These are phyloP conservation scores for Zosterops lateralis DNA, from an alignment of 2,113 vertebrate genomes.

Conservation along the genomic window DNA sequence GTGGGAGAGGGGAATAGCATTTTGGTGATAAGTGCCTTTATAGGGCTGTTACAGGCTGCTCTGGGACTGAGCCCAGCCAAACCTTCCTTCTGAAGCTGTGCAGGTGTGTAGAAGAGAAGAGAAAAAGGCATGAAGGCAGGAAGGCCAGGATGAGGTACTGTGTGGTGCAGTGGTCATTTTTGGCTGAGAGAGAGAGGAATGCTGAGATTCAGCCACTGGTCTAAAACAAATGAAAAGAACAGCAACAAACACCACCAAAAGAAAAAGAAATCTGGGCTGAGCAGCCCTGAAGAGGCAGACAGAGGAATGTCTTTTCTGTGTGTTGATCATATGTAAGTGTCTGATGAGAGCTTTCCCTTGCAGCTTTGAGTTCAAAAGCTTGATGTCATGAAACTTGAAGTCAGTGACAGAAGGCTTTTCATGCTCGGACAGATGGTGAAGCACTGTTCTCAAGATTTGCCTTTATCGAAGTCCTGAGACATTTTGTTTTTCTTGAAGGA, in stretches of 20 bases:
- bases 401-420: background rate
- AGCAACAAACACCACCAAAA: background rate
- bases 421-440: background rate
- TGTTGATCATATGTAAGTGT: fast-evolving
- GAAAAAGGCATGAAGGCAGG: background rate
- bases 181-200: background rate
- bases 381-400: background rate
- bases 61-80: background rate
- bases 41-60: background rate
- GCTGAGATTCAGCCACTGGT: background rate
- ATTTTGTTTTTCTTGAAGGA: background rate
- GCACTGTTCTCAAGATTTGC: background rate
- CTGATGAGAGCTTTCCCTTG: background rate
- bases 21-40: background rate
- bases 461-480: background rate
- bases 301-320: background rate
- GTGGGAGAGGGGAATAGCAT: background rate
- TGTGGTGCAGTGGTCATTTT: background rate
- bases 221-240: background rate
- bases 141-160: background rate
- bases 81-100: background rate
- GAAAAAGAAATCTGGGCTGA: background rate
- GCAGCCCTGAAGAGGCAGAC: background rate
- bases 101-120: background rate
- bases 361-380: background rate